Conservation (phyloP, 2,888 invertebrate species). For the Troilus luridus region DNA sequence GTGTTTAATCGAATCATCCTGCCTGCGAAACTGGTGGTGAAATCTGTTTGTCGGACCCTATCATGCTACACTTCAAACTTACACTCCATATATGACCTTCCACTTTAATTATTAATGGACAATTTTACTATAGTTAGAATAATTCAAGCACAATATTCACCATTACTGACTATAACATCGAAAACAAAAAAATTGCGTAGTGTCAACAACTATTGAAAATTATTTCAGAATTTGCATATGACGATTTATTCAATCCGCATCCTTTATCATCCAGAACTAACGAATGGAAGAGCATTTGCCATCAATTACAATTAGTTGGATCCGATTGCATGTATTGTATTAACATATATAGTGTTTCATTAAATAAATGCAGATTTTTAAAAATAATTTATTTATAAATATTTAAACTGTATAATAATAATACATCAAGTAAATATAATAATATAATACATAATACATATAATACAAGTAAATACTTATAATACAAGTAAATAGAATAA, state of each 20-base stretch:
- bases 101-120: not conserved
- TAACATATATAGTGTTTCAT: too few species aligned
- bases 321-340: not conserved
- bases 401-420: too few species aligned
- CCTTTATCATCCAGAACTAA: not conserved
- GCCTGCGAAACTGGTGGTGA: conserved; percentile 13
- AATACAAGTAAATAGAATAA: too few species aligned
- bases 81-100: not conserved
- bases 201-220: not conserved
- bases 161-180: not conserved
- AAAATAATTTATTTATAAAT: too few species aligned
- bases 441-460: too few species aligned
- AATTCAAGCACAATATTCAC: not conserved
- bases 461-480: too few species aligned
- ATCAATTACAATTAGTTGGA: too few species aligned
- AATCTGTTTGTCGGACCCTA: not conserved
- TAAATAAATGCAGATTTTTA: too few species aligned
- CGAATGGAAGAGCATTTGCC: not conserved
- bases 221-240: not conserved
- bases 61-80: not conserved
- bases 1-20: conserved; percentile 22
- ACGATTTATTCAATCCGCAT: not conserved
- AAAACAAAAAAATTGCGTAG: not conserved
- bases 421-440: too few species aligned
- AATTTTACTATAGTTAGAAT: not conserved